Conservation (phyloP, 2,888 invertebrate genomes). For the Aplocera efformata region DNA sequence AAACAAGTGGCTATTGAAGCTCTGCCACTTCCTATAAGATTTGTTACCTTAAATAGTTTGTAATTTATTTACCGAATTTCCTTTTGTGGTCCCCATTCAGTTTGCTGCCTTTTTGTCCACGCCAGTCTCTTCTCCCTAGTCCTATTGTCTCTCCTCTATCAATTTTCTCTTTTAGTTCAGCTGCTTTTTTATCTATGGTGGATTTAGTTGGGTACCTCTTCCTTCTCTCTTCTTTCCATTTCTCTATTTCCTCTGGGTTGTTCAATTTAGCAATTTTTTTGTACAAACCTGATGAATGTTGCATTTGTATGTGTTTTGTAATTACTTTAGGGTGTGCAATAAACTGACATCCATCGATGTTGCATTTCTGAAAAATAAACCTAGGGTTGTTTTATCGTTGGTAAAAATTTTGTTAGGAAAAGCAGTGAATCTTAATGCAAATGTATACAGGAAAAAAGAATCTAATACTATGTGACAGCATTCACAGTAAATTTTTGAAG, state of each 20-base stretch:
- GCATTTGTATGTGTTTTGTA: constrained; percentile 89
- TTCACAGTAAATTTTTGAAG: too few relatives aligned
- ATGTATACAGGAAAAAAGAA: too few relatives aligned
- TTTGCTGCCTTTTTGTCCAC: constrained; percentile 3
- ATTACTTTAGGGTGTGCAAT: constrained; percentile 89
- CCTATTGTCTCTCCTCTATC: constrained; percentile 88
- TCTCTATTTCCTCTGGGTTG: constrained; percentile 89
- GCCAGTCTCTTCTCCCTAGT: constrained; percentile 34
- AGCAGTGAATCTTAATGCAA: too few relatives aligned
- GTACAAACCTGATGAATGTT: constrained; percentile 91
- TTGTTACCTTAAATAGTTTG: too few relatives aligned
- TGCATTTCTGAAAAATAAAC: constrained; percentile 80
- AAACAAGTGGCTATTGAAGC: too few relatives aligned
- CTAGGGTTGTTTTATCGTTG: too few relatives aligned
- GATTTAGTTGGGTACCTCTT: constrained; percentile 87
- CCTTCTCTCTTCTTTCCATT: constrained; percentile 91
- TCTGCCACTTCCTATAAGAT: too few relatives aligned
- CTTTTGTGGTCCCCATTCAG: constrained; percentile 4
- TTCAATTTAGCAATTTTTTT: constrained; percentile 87
- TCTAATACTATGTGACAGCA: too few relatives aligned
- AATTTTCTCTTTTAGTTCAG: constrained; percentile 82
- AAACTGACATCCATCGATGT: constrained; percentile 89
- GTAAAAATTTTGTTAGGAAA: too few relatives aligned
- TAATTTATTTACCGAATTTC: background rate
- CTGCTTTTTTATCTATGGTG: constrained; percentile 83